These are phyloP conservation scores for Falco cherrug DNA, from an alignment of 2,797 vertebrate genomes.

Conservation along the genomic window DNA sequence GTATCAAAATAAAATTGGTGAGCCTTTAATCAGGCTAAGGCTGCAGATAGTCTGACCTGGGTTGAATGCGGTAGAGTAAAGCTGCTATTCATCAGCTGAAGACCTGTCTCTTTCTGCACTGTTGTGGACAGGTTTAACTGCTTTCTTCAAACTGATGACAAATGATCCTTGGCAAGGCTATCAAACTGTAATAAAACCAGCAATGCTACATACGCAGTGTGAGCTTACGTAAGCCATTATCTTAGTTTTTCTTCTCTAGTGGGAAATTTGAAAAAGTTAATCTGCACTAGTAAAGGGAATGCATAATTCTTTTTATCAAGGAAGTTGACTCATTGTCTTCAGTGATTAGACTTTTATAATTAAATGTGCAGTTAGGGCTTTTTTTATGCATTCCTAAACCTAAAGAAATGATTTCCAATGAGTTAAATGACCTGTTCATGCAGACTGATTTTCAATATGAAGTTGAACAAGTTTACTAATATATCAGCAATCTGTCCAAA, in stretches of 20 bases:
- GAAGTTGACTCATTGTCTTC: not conserved
- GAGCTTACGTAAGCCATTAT: not conserved
- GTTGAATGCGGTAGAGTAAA: not conserved
- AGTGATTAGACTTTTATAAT: not conserved
- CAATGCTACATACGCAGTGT: accelerated
- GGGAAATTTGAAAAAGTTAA: not conserved
- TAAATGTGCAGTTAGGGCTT: not conserved
- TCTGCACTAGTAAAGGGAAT: not conserved
- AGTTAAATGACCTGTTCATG: not conserved
- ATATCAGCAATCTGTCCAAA: not conserved
- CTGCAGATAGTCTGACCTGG: not conserved
- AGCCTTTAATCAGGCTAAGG: not conserved
- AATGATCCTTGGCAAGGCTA: not conserved
- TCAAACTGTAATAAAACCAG: not conserved
- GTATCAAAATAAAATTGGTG: not conserved
- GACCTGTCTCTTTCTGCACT: not conserved
- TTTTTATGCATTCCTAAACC: not conserved
- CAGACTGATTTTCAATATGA: not conserved
- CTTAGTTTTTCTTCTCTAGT: not conserved
- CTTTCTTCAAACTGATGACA: not conserved
- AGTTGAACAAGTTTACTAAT: not conserved
- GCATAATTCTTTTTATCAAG: not conserved
- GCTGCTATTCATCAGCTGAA: not conserved
- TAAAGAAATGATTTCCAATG: not conserved
- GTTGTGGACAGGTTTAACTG: not conserved